Conservation (phyloP, 2,797 vertebrate species). For the Peromyscus melanophrys region DNA sequence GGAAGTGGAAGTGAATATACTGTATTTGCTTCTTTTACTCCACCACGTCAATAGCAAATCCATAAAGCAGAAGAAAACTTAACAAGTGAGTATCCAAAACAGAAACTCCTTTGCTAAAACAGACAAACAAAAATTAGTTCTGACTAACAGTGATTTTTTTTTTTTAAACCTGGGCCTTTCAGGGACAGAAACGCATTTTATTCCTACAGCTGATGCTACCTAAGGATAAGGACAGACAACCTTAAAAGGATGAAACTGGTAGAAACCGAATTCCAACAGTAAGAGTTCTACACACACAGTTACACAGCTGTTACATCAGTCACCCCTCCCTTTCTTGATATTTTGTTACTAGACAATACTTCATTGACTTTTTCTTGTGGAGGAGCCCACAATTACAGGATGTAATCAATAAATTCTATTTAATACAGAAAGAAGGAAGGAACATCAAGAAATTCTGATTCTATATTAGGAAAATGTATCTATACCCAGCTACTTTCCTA, state of each 20-base stretch:
- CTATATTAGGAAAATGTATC: neutral
- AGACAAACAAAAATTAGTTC: neutral
- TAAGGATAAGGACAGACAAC: neutral
- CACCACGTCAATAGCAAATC: neutral
- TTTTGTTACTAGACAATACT: conserved; percentile 47
- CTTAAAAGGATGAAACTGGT: neutral
- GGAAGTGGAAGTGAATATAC: neutral
- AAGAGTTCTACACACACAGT: neutral
- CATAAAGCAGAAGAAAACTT: neutral
- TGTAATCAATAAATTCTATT: neutral
- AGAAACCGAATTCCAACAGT: conserved; percentile 5
- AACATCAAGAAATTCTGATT: conserved; percentile 39
- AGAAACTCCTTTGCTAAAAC: neutral
- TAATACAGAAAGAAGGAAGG: conserved; percentile 4
- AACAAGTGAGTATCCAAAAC: neutral
- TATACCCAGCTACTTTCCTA: neutral
- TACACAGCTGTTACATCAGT: neutral
- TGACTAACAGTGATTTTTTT: conserved; percentile 8
- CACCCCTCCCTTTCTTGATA: neutral
- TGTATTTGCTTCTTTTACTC: neutral
- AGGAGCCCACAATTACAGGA: neutral
- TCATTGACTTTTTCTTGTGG: conserved; percentile 20
- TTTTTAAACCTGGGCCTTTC: neutral
- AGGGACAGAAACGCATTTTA: neutral
- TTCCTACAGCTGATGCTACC: neutral